A percentile compares a stretch with the other conserved stretches of the same genome.
Evolutionary conservation across 2,113 vertebrate species (phyloP).

Genomic region (Megaceryle maxima): DNA sequence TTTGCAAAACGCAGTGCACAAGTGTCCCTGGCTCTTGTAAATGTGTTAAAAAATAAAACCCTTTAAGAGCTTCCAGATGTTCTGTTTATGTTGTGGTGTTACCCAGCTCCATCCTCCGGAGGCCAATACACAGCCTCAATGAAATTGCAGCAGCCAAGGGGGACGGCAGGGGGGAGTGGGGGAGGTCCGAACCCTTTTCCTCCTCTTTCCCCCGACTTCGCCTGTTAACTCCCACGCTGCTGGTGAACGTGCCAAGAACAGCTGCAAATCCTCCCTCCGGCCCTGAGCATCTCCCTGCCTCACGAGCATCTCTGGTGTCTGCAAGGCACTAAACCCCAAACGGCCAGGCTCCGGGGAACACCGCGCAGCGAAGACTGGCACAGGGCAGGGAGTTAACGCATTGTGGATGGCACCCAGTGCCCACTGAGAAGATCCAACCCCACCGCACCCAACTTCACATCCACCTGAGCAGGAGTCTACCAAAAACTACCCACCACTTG

Average conservation of each 20-base stretch:
- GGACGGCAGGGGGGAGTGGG: neutral
- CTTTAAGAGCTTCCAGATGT: conserved; percentile 73
- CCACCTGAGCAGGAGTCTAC: too few species aligned
- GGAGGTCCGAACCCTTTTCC: neutral
- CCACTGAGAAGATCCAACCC: neutral
- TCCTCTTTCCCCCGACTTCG: neutral
- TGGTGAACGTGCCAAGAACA: neutral
- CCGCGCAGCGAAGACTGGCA: neutral
- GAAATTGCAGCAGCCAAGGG: conserved; percentile 12
- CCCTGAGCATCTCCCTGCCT: neutral
- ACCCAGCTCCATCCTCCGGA: conserved; percentile 33
- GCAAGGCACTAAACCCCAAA: neutral
- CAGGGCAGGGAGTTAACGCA: neutral
- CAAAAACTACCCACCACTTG: neutral
- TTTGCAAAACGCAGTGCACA: neutral
- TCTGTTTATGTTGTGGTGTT: conserved; percentile 30
- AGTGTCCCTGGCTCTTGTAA: conserved; percentile 59
- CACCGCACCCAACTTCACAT: fast-evolving
- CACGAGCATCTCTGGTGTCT: fast-evolving
- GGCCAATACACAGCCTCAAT: conserved; percentile 30
- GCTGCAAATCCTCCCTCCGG: neutral
- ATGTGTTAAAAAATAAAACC: conserved; percentile 63
- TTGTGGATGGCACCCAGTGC: neutral
- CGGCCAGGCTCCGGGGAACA: neutral
- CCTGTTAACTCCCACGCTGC: neutral